Evolutionary conservation across 1,140 invertebrate species (phyloP), one percentile per base, ranked within the genome.

Genomic region (Drosophila hydei): DNA sequence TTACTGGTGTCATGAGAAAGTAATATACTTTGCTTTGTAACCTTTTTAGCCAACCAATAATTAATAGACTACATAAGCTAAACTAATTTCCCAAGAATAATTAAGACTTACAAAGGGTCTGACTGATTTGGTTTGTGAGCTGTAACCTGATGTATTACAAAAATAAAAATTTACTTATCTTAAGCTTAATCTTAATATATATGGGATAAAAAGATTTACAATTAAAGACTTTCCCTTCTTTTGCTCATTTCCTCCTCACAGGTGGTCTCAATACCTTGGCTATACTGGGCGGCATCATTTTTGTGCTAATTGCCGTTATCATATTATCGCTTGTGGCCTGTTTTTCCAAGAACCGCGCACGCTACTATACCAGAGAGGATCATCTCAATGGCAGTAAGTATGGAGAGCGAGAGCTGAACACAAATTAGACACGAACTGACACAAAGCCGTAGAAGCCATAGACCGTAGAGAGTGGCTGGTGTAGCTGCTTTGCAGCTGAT

Each of bases 281-380:
- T 51, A 89, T 91, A 68, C 63, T 91, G 77, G 87, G 90, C 58
- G 90, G 90, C 77, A 90, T 91, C 54, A 89, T 91, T 40, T 91
- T 91, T 77, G 89, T 91, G 58, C 75, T 91, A 73, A 77, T 91
- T 77, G 72, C 89, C 25, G 81, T 89, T 36, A 91, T 91, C 54
- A 89, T 91, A 47, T 80, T 94, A 16, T 79, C 93, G 3, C 92
- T 91, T 16, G 92, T 92, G 6, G 89, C 94, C 47, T 92, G 92
- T 43, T 94, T 93, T 78, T 94, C 94, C 25, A 92, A 92, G 62
- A 94, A 95, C 75, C 93, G 94, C 1, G 94, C 94, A 25, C 72
- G 95, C 94, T 91, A 95, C 95, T 92, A 95, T 93, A 23, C 93
- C 94, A 79, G 95, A 94, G 95, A 95, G 91, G 94, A 94, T 75